A percentile compares a stretch with the other conserved stretches of the same genome.
Conservation (phyloP, 2,113 vertebrate genomes). For the Centrocercus urophasianus region DNA sequence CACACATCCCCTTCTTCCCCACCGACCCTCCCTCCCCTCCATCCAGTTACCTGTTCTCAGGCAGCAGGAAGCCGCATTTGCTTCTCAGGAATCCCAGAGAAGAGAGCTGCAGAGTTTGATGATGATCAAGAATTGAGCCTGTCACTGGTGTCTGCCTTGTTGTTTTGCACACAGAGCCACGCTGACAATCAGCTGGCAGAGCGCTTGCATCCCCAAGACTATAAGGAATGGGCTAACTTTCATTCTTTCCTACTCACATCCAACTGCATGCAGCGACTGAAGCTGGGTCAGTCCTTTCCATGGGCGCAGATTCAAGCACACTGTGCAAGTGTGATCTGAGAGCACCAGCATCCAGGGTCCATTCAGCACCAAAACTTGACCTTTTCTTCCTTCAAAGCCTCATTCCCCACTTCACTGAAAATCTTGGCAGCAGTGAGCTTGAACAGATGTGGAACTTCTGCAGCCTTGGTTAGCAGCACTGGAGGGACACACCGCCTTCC, state of each 20-base stretch:
- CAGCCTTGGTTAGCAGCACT: fast-evolving
- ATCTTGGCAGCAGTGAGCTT: background rate
- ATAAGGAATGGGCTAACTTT: background rate
- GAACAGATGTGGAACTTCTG: background rate
- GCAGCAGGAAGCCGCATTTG: background rate
- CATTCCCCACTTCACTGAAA: background rate
- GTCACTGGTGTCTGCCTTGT: background rate
- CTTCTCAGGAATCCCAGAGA: background rate
- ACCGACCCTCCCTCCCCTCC: background rate
- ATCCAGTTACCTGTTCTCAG: background rate
- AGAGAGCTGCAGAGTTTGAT: background rate
- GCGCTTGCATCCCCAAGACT: background rate
- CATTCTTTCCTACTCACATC: background rate
- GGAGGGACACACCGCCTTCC: background rate
- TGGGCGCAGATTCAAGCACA: background rate
- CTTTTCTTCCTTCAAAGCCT: background rate
- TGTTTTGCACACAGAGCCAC: background rate
- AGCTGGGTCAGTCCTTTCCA: background rate
- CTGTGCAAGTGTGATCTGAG: background rate
- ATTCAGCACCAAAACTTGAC: background rate
- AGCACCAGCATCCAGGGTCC: background rate
- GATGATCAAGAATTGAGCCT: background rate
- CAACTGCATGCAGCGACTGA: background rate
- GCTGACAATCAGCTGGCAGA: background rate
- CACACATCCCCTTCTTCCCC: fast-evolving